These are phyloP conservation scores for Parazoanthus swiftii DNA, from an alignment of 92 coral and sea anemone species.

Conservation along the genomic window DNA sequence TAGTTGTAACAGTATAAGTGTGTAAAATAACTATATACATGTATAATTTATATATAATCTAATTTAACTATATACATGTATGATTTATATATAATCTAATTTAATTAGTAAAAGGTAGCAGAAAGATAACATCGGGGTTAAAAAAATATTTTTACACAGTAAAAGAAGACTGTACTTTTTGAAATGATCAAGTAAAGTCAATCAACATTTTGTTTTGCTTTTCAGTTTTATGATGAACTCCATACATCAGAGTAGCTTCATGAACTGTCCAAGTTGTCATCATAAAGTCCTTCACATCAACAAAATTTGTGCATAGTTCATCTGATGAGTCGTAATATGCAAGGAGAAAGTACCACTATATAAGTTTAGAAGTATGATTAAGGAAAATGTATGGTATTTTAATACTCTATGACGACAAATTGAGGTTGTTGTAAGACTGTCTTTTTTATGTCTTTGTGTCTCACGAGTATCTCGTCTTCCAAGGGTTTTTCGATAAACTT, in stretches of 20 bases:
- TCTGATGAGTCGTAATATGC: background rate
- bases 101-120: too few relatives aligned
- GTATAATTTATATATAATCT: too few relatives aligned
- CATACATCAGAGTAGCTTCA: constrained; percentile 9
- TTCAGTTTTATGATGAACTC: constrained; percentile 54
- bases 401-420: background rate
- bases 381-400: background rate
- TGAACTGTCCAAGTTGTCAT: background rate
- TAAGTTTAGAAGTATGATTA: too few relatives aligned
- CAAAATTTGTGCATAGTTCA: background rate
- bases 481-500: background rate
- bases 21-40: background rate
- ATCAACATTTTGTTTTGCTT: background rate
- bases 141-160: background rate
- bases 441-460: background rate
- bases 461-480: background rate
- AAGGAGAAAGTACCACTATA: background rate
- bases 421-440: background rate
- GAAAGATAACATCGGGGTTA: too few relatives aligned
- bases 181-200: too few relatives aligned
- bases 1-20: background rate
- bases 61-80: too few relatives aligned
- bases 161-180: too few relatives aligned
- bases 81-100: too few relatives aligned
- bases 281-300: background rate